Evolutionary conservation across 2,797 vertebrate genomes (phyloP).

Genomic region (Pangasius larnaudii): DNA sequence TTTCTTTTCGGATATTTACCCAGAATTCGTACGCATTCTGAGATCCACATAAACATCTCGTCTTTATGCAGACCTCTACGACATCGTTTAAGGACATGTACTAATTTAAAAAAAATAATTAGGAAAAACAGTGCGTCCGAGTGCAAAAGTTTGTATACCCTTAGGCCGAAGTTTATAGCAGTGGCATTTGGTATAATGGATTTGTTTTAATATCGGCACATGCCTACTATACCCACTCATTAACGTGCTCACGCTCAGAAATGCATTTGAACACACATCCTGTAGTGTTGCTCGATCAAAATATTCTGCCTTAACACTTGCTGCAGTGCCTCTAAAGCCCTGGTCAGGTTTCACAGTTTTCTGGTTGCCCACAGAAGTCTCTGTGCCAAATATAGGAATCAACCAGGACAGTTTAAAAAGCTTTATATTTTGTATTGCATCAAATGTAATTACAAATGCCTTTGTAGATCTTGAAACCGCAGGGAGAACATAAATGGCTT

Average conservation of each 20-base stretch:
- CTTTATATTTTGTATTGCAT: constrained; percentile 42
- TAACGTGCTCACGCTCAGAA: background rate
- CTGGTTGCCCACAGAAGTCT: constrained; percentile 26
- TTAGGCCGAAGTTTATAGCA: background rate
- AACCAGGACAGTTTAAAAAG: constrained; percentile 38
- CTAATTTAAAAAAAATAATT: background rate
- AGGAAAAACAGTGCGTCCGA: background rate
- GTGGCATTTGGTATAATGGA: background rate
- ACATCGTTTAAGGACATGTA: background rate
- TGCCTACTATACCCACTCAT: background rate
- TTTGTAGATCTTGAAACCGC: constrained; percentile 35
- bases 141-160: background rate
- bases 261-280: constrained; percentile 55
- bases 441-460: constrained; percentile 34
- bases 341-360: constrained; percentile 45
- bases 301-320: constrained; percentile 74
- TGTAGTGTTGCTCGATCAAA: constrained; percentile 21
- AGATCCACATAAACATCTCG: background rate
- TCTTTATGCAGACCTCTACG: background rate
- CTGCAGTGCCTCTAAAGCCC: constrained; percentile 71
- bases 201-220: background rate
- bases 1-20: background rate
- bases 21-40: background rate
- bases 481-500: constrained; percentile 36
- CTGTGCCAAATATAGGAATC: constrained; percentile 46